These are phyloP conservation scores for Aspidiotus destructor DNA, from an alignment of 2,888 invertebrate species.

Conservation along the genomic window DNA sequence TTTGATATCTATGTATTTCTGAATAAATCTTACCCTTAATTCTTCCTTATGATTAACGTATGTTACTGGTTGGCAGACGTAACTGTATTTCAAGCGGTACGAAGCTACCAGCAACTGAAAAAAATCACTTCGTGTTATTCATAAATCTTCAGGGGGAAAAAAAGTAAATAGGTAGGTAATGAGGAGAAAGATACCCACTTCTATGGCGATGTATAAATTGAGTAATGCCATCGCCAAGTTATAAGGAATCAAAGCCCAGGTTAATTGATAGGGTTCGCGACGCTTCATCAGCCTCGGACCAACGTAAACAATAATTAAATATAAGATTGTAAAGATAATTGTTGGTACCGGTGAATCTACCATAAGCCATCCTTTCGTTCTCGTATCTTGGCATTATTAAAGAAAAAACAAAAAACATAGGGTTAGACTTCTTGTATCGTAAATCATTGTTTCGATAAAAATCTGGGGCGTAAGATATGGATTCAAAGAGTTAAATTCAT, in stretches of 20 bases:
- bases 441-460: slow-evolving; percentile 7
- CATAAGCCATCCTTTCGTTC: slow-evolving; percentile 74
- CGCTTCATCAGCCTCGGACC: slow-evolving; percentile 75
- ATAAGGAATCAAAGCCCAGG: slow-evolving; percentile 68
- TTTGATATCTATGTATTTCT: too few species aligned
- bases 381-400: slow-evolving; percentile 52
- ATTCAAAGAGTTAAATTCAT: too few species aligned
- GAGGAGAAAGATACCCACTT: slow-evolving; percentile 48
- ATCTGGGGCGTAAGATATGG: neutral
- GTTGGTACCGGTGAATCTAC: slow-evolving; percentile 74
- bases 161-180: neutral
- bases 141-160: neutral
- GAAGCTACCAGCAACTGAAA: slow-evolving; percentile 58
- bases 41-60: slow-evolving; percentile 68
- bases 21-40: slow-evolving; percentile 55
- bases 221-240: slow-evolving; percentile 73
- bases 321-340: slow-evolving; percentile 56
- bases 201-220: slow-evolving; percentile 72
- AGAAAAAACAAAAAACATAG: neutral
- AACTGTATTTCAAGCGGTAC: slow-evolving; percentile 66
- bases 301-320: slow-evolving; percentile 65
- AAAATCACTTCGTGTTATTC: neutral
- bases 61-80: slow-evolving; percentile 75
- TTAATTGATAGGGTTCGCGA: slow-evolving; percentile 63
- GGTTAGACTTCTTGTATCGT: neutral